Conservation (phyloP, 2,113 vertebrate genomes). For the Scomber scombrus region DNA sequence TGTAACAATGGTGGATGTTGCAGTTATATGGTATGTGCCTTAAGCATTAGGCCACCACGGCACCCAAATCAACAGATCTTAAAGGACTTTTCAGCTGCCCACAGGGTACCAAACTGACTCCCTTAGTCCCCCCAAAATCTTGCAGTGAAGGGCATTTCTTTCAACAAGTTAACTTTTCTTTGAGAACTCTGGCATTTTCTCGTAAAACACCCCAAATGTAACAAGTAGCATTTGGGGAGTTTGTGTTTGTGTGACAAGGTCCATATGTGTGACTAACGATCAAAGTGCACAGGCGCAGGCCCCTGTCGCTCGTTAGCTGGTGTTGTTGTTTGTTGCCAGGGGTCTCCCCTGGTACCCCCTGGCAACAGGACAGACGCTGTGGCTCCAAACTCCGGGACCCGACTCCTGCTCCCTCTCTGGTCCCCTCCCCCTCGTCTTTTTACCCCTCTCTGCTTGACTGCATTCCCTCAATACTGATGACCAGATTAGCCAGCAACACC, state of each 20-base stretch:
- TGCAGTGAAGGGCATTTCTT: constrained; percentile 7
- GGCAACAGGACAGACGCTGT: constrained; percentile 76
- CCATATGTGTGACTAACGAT: constrained; percentile 81
- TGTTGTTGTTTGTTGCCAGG: constrained; percentile 78
- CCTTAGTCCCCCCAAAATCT: background rate
- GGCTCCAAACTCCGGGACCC: constrained; percentile 70
- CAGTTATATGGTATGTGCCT: too few species aligned
- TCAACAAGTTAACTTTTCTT: constrained; percentile 5
- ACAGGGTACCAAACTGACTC: constrained; percentile 45
- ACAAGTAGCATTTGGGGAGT: constrained; percentile 64
- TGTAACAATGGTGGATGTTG: too few species aligned
- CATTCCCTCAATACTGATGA: constrained; percentile 72
- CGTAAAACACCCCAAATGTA: constrained; percentile 48
- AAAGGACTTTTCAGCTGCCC: constrained; percentile 36
- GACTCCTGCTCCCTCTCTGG: constrained; percentile 45
- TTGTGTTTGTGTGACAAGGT: constrained; percentile 69
- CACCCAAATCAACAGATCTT: constrained; percentile 48
- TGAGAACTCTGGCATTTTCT: constrained; percentile 43
- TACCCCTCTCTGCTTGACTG: constrained; percentile 54
- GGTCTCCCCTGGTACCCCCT: constrained; percentile 65
- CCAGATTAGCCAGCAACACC: constrained; percentile 65
- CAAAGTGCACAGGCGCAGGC: constrained; percentile 67
- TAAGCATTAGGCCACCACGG: too few species aligned
- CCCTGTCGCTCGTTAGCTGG: constrained; percentile 66
- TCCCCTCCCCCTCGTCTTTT: constrained; percentile 36